Conservation (phyloP, 2,113 vertebrate species). For the Mastomys natalensis region DNA sequence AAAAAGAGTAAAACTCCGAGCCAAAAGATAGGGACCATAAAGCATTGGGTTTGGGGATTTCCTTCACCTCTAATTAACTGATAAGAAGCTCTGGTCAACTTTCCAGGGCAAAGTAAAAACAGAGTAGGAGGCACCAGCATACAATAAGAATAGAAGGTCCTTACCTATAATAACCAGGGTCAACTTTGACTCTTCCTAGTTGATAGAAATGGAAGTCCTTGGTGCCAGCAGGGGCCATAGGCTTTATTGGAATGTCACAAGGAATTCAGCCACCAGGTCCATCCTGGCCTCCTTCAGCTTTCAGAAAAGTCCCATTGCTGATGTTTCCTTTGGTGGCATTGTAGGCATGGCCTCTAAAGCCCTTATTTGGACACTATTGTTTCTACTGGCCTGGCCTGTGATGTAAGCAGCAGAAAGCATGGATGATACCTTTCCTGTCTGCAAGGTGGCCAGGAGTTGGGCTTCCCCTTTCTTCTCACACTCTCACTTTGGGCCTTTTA, state of each 20-base stretch:
- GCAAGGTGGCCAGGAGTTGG: not conserved
- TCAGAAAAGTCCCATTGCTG: not conserved
- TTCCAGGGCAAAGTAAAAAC: not conserved
- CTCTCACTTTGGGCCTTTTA: not conserved
- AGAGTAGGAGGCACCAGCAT: not conserved
- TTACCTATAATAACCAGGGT: not conserved
- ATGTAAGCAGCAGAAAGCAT: not conserved
- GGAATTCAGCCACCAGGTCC: not conserved
- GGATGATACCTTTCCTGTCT: not conserved
- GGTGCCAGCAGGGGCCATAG: not conserved
- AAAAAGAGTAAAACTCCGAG: not conserved
- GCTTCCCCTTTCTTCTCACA: not conserved
- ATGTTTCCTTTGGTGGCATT: not conserved
- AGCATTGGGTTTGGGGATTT: not conserved
- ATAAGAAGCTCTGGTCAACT: not conserved
- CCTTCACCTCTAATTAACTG: not conserved
- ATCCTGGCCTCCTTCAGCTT: not conserved
- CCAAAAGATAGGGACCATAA: not conserved
- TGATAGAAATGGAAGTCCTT: not conserved
- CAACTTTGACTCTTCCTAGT: not conserved
- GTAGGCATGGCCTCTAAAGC: not conserved
- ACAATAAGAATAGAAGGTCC: not conserved
- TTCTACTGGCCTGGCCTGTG: not conserved
- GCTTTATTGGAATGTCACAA: not conserved
- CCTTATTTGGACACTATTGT: not conserved